These are phyloP conservation scores for Aleiodes sp. DNA, from an alignment of 1,140 invertebrate species.

Conservation along the genomic window DNA sequence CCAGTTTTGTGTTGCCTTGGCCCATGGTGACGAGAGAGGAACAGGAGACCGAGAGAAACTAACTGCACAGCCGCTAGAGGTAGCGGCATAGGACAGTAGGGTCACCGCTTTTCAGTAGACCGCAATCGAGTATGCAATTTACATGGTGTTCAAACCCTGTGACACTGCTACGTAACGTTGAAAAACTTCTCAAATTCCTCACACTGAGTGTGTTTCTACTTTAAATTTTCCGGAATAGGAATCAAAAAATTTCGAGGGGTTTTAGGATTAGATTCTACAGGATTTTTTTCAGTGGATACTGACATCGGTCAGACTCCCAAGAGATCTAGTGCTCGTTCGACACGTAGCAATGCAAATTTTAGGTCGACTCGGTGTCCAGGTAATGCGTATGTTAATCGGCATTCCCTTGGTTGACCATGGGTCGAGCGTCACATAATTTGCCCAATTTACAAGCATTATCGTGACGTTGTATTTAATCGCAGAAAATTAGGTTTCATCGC, in stretches of 20 bases:
- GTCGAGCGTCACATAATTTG: constrained; percentile 56
- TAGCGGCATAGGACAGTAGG: constrained; percentile 19
- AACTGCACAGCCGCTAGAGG: constrained; percentile 1
- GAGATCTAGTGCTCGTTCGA: constrained; percentile 41
- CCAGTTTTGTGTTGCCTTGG: constrained; percentile 48
- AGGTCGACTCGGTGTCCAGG: constrained; percentile 49
- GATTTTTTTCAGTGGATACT: background rate
- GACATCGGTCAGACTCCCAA: constrained; percentile 38
- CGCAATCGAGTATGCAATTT: constrained; percentile 59
- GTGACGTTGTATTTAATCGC: constrained; percentile 59
- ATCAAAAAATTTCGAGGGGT: too few relatives aligned
- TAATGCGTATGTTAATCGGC: constrained; percentile 64
- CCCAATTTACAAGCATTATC: constrained; percentile 66
- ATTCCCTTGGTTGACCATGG: constrained; percentile 39
- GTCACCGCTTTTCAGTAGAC: constrained; percentile 51
- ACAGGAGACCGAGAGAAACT: background rate
- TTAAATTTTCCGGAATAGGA: too few relatives aligned
- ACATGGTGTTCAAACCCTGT: constrained; percentile 53
- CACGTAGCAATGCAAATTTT: constrained; percentile 61
- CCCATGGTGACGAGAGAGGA: constrained; percentile 15
- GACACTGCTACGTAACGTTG: constrained; percentile 34
- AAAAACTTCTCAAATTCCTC: constrained; percentile 5
- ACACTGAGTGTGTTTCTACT: too few relatives aligned
- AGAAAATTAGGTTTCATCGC: constrained; percentile 55
- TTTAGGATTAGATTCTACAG: too few relatives aligned